phyloP scores from a whole-genome alignment of 64 coral and sea anemone genomes.

The Montipora sp. region DNA sequence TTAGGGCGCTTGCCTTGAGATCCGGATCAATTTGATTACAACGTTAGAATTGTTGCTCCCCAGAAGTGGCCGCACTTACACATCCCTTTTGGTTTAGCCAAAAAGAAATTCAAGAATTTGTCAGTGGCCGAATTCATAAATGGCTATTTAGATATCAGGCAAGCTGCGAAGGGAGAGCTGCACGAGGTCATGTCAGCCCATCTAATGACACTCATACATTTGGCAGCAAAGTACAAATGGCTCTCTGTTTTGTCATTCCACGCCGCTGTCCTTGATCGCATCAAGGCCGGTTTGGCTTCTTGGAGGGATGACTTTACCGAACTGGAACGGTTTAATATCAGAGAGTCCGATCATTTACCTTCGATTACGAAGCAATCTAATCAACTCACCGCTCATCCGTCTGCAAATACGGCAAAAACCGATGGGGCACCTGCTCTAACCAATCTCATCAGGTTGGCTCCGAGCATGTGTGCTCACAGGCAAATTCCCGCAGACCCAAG shows the following conservation, averaged over 20 bases:
- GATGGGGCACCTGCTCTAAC: background rate
- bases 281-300: slow-evolving; percentile 10
- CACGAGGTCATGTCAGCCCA: background rate
- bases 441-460: background rate
- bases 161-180: background rate
- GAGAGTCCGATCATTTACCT: slow-evolving; percentile 34
- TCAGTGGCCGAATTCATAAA: background rate
- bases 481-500: background rate
- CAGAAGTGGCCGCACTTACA: background rate
- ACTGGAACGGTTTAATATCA: slow-evolving; percentile 40
- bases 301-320: slow-evolving; percentile 21
- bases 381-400: background rate
- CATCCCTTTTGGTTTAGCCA: background rate
- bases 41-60: slow-evolving; percentile 15
- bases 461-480: background rate
- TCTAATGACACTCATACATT: slow-evolving; percentile 16
- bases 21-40: background rate
- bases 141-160: slow-evolving; percentile 7
- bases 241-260: slow-evolving; percentile 33
- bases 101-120: slow-evolving; percentile 5
- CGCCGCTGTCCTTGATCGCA: slow-evolving; percentile 8
- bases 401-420: background rate
- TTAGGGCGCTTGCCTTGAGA: too few relatives aligned
- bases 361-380: background rate
- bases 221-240: background rate